These are phyloP conservation scores for Sphaerodactylus townsendi DNA, from an alignment of 2,113 vertebrate species.

Conservation along the genomic window DNA sequence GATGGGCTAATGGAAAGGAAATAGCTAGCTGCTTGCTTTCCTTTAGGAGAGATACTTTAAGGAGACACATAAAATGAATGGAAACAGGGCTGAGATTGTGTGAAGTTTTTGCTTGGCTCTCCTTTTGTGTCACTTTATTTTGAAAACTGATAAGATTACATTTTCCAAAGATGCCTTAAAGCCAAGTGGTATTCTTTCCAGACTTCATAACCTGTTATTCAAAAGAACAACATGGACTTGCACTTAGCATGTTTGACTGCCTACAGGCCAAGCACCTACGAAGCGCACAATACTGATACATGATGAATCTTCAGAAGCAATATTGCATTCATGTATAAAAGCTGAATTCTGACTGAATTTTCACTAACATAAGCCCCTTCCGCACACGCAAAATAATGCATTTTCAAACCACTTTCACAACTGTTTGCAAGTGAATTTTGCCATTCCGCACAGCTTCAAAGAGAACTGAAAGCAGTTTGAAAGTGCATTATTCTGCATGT, in stretches of 20 bases:
- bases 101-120: neutral
- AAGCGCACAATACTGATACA: fast-evolving
- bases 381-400: no score
- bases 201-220: neutral
- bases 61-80: no score
- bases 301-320: neutral
- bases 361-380: conserved; percentile 11
- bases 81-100: no score
- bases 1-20: neutral
- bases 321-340: neutral
- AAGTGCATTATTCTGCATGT: no score
- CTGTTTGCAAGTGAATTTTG: no score
- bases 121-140: neutral
- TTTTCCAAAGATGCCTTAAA: neutral
- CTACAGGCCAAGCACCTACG: neutral
- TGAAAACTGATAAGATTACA: neutral
- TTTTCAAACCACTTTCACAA: no score
- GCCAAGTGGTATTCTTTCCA: neutral
- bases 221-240: neutral
- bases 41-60: neutral
- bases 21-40: neutral
- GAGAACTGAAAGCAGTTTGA: no score
- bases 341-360: neutral
- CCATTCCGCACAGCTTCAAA: no score
- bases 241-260: neutral